These are phyloP conservation scores for Apocrypta bakeri DNA, from an alignment of 1,140 invertebrate genomes.

Conservation along the genomic window DNA sequence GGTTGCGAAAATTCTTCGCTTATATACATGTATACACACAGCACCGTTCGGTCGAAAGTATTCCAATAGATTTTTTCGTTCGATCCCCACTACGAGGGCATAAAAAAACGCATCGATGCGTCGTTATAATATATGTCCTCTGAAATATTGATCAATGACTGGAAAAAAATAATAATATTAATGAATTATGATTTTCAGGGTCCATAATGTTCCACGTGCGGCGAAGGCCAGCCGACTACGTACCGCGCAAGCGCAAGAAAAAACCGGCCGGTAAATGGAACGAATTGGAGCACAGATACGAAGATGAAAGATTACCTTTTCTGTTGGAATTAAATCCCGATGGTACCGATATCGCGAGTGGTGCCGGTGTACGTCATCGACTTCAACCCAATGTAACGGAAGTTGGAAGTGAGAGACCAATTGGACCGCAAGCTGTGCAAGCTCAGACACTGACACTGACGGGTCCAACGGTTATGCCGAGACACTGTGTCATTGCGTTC, in stretches of 20 bases:
- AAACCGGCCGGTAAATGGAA: conserved; percentile 81
- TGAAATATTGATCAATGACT: no score
- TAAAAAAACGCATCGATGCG: no score
- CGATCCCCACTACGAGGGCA: no score
- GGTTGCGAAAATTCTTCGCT: no score
- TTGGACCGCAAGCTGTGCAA: conserved; percentile 73
- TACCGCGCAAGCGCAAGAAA: conserved; percentile 92
- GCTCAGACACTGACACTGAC: conserved; percentile 75
- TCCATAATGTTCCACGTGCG: conserved; percentile 96
- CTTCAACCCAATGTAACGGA: conserved; percentile 84
- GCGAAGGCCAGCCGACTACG: conserved; percentile 89
- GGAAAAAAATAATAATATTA: no score
- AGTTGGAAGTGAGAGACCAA: conserved; percentile 80
- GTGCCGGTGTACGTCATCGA: conserved; percentile 75
- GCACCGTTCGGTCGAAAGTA: no score
- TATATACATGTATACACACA: no score
- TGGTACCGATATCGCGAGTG: conserved; percentile 78
- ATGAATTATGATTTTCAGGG: no score
- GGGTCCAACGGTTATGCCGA: conserved; percentile 89
- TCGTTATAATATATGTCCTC: no score
- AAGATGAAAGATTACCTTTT: conserved; percentile 78
- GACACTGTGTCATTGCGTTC: conserved; percentile 95
- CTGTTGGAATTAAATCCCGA: conserved; percentile 80
- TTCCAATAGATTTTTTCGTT: no score
- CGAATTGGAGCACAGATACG: conserved; percentile 72